Evolutionary conservation across 2,113 vertebrate species (phyloP), one percentile per base, ranked within the genome.

Genomic region (Procavia capensis): DNA sequence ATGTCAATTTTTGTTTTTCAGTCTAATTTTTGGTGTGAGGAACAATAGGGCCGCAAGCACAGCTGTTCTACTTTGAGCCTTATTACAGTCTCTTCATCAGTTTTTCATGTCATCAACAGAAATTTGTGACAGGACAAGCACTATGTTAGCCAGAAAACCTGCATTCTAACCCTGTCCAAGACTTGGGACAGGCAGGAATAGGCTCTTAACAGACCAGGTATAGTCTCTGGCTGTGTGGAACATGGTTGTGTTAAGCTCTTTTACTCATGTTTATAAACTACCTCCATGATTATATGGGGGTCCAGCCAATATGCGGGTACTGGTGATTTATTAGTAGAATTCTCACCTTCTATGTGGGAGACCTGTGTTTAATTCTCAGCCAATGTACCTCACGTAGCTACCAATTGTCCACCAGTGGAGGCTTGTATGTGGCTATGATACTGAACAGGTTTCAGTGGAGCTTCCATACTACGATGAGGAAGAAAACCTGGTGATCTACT

Each of bases 181-280:
- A 31, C 20, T 20, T 14, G 27, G 36, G n/a, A 2, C 25, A 3
- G 25, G 47, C 1, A 54, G 0, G 36, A 29, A 41, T 5, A 5
- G 66, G 85, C 47, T 13, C 5, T n/a, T 41, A 17, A 19, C 34
- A 9, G 27, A 36, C 29, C 45, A 29, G 84, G n/a, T 6, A 2
- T 17, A 16, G 3, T 36, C 4, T 70, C 84, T 17, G 47, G 66
- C 16, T 72, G 47, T 11, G 50, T 54, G 7, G 50, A 57, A 20
- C 66, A 11, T 11, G 5, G 13, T 10, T 8, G n/a, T 50, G n/a
- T 22, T 27, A 13, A 0, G 17, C 41, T 7, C 39, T 57, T 27
- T 39, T 10, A 36, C 84, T 41, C 36, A 8, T 1, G 45, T 17
- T n/a, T 29, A 3, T 13, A 1, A 10, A 39, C 45, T 10, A 3